phyloP scores from a whole-genome alignment of 2,888 invertebrate genomes.

The Teleiodes luculella region DNA sequence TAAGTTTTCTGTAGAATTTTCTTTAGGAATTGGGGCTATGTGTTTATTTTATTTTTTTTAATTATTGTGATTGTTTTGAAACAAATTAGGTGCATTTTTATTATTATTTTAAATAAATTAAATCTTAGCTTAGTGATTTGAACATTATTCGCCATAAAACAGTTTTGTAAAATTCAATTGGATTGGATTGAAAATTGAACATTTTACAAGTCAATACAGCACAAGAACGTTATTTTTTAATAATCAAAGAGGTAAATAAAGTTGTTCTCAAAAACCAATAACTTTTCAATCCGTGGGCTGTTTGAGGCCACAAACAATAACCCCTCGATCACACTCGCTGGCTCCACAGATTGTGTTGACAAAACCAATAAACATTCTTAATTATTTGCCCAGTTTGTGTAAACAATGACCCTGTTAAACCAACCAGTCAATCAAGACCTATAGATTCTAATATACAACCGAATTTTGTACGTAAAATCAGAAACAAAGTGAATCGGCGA shows the following conservation, averaged over 20 bases:
- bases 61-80: too few species aligned
- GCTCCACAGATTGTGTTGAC: conserved; percentile 62
- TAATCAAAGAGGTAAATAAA: not conserved
- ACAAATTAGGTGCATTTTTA: too few species aligned
- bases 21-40: not conserved
- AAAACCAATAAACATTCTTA: conserved; percentile 76
- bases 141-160: too few species aligned
- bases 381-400: conserved; percentile 71
- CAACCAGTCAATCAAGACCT: conserved; percentile 43
- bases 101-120: too few species aligned
- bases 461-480: conserved; percentile 16
- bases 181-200: too few species aligned
- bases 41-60: too few species aligned
- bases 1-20: not conserved
- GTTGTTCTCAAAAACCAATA: conserved; percentile 39
- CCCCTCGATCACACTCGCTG: conserved; percentile 49
- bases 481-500: conserved; percentile 12
- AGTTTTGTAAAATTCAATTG: too few species aligned
- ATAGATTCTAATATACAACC: conserved; percentile 21
- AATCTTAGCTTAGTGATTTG: too few species aligned
- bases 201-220: too few species aligned
- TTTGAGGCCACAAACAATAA: conserved; percentile 57
- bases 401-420: conserved; percentile 62
- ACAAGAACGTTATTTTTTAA: too few species aligned
- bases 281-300: conserved; percentile 39